A percentile compares a stretch with the other conserved stretches of the same genome.
Conservation (phyloP, 2,888 invertebrate species). For the Pomacea canaliculata region DNA sequence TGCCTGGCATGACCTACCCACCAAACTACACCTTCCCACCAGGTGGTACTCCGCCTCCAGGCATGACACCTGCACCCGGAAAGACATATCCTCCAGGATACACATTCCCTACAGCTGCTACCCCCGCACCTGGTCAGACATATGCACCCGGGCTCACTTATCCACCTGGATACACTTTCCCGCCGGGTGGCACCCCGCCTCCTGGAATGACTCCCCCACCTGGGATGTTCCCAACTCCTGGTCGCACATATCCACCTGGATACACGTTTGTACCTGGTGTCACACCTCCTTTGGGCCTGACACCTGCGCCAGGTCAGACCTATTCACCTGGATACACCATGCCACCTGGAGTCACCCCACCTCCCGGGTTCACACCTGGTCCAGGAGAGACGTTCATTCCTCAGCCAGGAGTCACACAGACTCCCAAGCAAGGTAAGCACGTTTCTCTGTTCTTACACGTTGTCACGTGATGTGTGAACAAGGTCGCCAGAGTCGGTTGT, state of each 20-base stretch:
- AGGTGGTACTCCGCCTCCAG: conserved; percentile 9
- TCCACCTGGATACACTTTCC: conserved; percentile 34
- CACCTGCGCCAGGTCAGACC: conserved; percentile 38
- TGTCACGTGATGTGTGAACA: too few relatives aligned
- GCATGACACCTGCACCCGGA: conserved; percentile 36
- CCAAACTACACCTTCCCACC: conserved; percentile 11
- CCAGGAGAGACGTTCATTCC: conserved; percentile 37
- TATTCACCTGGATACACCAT: conserved; percentile 36
- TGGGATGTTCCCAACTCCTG: conserved; percentile 27
- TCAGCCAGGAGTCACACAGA: not conserved
- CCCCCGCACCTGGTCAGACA: conserved; percentile 31
- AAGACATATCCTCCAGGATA: conserved; percentile 32
- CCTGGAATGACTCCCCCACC: conserved; percentile 40
- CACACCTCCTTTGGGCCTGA: conserved; percentile 29
- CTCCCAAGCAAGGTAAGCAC: conserved; percentile 7
- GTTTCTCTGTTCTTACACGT: too few relatives aligned
- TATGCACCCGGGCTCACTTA: conserved; percentile 27
- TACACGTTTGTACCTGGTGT: conserved; percentile 32
- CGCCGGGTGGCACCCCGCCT: conserved; percentile 34
- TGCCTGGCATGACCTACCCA: conserved; percentile 34
- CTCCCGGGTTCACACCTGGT: conserved; percentile 31
- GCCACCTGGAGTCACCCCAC: too few relatives aligned
- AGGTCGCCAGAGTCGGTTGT: too few relatives aligned
- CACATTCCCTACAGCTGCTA: not conserved
- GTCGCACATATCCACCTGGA: conserved; percentile 13